Evolutionary conservation across 2,113 vertebrate genomes (phyloP), one percentile per base, ranked within the genome.

Genomic region (Oostethus manadensis): DNA sequence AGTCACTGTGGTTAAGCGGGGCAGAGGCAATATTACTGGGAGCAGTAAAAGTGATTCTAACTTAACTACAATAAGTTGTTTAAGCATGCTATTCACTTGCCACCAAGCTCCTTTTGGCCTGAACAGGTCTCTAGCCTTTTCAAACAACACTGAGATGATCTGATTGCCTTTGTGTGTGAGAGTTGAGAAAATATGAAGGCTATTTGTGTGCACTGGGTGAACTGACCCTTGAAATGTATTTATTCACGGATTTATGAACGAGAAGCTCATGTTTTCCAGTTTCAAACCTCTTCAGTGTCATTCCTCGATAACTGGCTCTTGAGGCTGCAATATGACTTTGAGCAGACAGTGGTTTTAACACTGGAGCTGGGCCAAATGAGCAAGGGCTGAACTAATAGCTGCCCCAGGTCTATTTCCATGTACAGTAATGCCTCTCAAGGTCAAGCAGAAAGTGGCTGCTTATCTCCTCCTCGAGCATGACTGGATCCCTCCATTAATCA

Each of bases 401-500:
- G 77, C 80, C 77, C 57, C 44, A 53, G 71, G 83, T 84, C 79
- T 76, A 73, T 85, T 82, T 77, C 70, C 73, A 73, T 84, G 76
- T 77, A 71, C 73, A 74, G 75, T 75, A 14, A 14, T 66, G 75
- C 62, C 59, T 83, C 73, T 78, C 83, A 89, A 89, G 87, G 86
- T 86, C 82, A 74, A 62, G 68, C 56, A 54, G 73, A 73, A 75
- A 56, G 58, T 79, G 61, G 70, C 74, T 81, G 74, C 81, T 86
- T 84, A 87, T 86, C 86, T 85, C 22, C 56, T 84, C 77, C 82
- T 63, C 49, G 5, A 77, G 81, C 79, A 22, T 80, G 64, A 80
- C 75, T 33, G 45, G 62, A 63, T 74, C 64, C 70, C 70, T 62
- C 84, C 76, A 89, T 89, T 84, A 87, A 88, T 86, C 86, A 86